Conservation (phyloP, 2,797 vertebrate genomes). For the Argya squamiceps region DNA sequence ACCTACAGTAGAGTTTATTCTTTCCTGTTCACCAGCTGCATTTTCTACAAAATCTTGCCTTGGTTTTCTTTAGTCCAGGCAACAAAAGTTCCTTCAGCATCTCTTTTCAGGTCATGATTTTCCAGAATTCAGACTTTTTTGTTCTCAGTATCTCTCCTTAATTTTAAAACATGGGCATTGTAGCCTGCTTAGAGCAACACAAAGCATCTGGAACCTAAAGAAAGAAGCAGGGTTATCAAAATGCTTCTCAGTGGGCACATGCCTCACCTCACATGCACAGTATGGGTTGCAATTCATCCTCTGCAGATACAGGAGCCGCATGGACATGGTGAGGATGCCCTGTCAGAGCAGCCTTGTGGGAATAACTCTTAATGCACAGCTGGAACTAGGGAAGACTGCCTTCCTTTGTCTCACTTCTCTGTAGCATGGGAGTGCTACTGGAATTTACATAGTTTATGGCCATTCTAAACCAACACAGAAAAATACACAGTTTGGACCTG, state of each 20-base stretch:
- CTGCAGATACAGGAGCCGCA: not conserved
- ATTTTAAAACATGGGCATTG: not conserved
- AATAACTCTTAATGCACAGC: not conserved
- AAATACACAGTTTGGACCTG: not conserved
- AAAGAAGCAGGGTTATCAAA: not conserved
- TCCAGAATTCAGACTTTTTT: not conserved
- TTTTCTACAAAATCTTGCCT: not conserved
- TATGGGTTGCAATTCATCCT: not conserved
- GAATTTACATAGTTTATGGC: not conserved
- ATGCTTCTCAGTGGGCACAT: not conserved
- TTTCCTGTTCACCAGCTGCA: not conserved
- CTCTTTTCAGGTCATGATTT: not conserved
- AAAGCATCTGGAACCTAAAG: not conserved
- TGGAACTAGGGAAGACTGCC: not conserved
- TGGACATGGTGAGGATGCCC: not conserved
- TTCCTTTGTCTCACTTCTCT: not conserved
- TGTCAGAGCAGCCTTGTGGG: not conserved
- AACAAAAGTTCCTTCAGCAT: not conserved
- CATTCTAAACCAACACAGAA: not conserved
- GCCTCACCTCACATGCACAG: fast-evolving
- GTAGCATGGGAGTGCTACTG: not conserved
- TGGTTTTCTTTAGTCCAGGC: fast-evolving
- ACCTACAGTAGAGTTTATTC: not conserved
- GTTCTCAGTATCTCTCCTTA: not conserved
- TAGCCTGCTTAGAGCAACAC: not conserved